Conservation (phyloP, 2,797 vertebrate genomes). For the Phaenicophaeus curvirostris region DNA sequence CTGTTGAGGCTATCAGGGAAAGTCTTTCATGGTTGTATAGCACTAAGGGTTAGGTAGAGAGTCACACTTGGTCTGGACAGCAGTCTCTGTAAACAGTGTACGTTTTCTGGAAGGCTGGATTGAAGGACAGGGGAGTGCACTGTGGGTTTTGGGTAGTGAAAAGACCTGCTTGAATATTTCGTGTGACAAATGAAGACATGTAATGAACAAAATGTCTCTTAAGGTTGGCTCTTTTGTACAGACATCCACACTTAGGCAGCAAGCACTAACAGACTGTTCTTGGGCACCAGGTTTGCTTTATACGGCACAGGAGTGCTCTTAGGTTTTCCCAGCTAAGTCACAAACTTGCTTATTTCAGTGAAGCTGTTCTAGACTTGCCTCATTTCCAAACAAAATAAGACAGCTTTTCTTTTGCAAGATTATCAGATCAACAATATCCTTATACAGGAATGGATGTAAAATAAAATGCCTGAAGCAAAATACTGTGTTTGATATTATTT, state of each 20-base stretch:
- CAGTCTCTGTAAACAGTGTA: accelerated
- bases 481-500: neutral
- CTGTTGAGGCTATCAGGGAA: neutral
- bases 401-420: neutral
- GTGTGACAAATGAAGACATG: neutral
- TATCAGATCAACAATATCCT: neutral
- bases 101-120: neutral
- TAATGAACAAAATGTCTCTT: neutral
- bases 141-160: neutral
- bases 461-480: neutral
- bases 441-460: neutral
- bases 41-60: neutral
- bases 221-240: neutral
- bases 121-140: neutral
- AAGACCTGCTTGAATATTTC: accelerated
- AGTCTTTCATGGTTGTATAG: neutral
- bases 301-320: neutral
- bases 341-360: neutral
- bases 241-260: neutral
- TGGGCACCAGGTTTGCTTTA: neutral
- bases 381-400: neutral
- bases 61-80: neutral
- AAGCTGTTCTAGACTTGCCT: neutral
- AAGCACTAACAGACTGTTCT: neutral
- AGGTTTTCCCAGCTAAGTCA: neutral